phyloP scores from a whole-genome alignment of 2,888 invertebrate species.

The Glaucopsyche alexis region DNA sequence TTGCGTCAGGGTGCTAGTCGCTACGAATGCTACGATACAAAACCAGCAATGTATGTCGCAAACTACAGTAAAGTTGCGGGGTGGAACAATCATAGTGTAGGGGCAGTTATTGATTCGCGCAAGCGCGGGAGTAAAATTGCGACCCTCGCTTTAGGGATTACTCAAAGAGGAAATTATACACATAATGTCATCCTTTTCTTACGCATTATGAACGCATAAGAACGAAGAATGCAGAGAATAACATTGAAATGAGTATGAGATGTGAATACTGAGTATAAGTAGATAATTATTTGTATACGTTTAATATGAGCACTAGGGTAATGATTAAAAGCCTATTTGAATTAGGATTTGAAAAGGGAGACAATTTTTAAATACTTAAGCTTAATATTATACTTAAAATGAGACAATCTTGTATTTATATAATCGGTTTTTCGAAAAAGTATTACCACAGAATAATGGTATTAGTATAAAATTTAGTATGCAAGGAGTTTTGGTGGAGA shows the following conservation, averaged over 20 bases:
- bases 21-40: background rate
- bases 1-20: too few relatives aligned
- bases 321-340: too few relatives aligned
- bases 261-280: background rate
- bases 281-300: constrained; percentile 15
- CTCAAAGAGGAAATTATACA: constrained; percentile 39
- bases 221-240: constrained; percentile 32
- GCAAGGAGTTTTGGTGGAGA: too few relatives aligned
- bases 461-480: too few relatives aligned
- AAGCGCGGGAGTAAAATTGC: constrained; percentile 59
- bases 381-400: too few relatives aligned
- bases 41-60: constrained; percentile 46
- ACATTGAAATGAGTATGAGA: constrained; percentile 22
- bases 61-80: background rate
- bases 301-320: constrained; percentile 9
- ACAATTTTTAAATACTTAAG: too few relatives aligned
- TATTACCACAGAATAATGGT: too few relatives aligned
- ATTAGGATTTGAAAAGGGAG: background rate
- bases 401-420: too few relatives aligned
- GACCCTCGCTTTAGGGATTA: constrained; percentile 46
- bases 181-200: constrained; percentile 44
- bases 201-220: constrained; percentile 21
- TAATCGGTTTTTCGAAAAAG: too few relatives aligned
- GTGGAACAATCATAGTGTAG: constrained; percentile 42
- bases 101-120: constrained; percentile 70